Evolutionary conservation across 2,797 vertebrate species (phyloP).

Genomic region (Tangara arthus): DNA sequence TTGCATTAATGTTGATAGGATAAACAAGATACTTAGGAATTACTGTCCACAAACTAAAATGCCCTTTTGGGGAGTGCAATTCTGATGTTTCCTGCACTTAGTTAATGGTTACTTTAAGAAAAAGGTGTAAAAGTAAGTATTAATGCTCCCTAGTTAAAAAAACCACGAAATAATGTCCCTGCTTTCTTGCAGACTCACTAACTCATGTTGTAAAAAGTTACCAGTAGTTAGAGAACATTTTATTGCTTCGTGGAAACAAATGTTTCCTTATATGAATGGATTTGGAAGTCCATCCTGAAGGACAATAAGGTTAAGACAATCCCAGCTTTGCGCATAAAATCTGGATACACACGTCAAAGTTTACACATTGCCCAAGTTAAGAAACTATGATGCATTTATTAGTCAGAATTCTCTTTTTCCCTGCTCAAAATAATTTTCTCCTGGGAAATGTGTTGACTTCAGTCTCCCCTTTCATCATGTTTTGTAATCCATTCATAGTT

Average conservation of each 20-base stretch:
- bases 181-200: background rate
- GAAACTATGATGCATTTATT: background rate
- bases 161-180: background rate
- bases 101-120: background rate
- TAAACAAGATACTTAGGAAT: background rate
- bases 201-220: background rate
- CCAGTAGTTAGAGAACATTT: background rate
- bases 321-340: background rate
- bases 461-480: background rate
- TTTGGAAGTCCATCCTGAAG: background rate
- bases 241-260: background rate
- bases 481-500: background rate
- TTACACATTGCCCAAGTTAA: background rate
- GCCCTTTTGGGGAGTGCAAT: accelerated
- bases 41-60: background rate
- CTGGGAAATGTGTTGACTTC: background rate
- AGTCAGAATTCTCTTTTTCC: background rate
- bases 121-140: background rate
- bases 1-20: accelerated
- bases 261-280: background rate
- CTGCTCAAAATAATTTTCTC: background rate
- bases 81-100: background rate
- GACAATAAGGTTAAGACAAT: background rate
- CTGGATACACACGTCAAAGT: background rate
- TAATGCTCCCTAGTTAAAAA: background rate